Percentiles rank a stretch among this genome's conserved stretches.
These are phyloP conservation scores for Amphiprion ocellaris DNA, from an alignment of 2,113 vertebrate species.

Conservation along the genomic window DNA sequence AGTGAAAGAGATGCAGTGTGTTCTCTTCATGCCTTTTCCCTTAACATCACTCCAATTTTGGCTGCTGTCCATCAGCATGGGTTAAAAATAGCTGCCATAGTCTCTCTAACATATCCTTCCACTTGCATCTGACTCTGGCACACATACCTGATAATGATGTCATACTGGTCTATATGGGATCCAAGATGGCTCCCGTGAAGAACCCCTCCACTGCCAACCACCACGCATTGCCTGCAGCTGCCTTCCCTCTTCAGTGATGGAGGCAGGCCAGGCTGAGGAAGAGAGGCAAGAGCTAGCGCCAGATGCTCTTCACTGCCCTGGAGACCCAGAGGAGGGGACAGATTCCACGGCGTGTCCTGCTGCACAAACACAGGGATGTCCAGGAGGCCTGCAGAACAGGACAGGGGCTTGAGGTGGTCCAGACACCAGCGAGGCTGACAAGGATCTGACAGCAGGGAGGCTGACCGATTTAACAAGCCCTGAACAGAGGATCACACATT, in stretches of 20 bases:
- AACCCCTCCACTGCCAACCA: conserved; percentile 85
- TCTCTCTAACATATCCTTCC: not conserved
- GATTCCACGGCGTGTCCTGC: conserved; percentile 53
- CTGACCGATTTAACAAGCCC: conserved; percentile 78
- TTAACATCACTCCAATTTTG: not conserved
- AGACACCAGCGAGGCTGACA: conserved; percentile 75
- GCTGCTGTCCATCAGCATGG: not conserved
- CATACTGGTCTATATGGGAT: conserved; percentile 85
- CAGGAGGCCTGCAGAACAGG: conserved; percentile 61
- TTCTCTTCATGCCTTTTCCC: not conserved
- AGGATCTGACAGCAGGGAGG: conserved; percentile 68
- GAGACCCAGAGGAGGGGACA: conserved; percentile 82
- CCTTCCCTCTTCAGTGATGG: conserved; percentile 36
- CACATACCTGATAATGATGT: conserved; percentile 84
- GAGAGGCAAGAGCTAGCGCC: conserved; percentile 63
- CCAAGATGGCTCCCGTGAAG: conserved; percentile 84
- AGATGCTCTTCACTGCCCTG: conserved; percentile 77
- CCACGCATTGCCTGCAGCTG: conserved; percentile 82
- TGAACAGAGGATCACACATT: conserved; percentile 35
- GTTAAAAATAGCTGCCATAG: not conserved
- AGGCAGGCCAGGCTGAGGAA: conserved; percentile 78
- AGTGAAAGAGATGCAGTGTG: not conserved
- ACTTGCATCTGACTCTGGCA: not conserved
- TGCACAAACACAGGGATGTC: conserved; percentile 82
- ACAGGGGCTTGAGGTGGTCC: conserved; percentile 63